Percentiles rank a stretch among this genome's conserved stretches.
These are phyloP conservation scores for Trimorus sp. DNA, from an alignment of 2,888 invertebrate species.

Conservation along the genomic window DNA sequence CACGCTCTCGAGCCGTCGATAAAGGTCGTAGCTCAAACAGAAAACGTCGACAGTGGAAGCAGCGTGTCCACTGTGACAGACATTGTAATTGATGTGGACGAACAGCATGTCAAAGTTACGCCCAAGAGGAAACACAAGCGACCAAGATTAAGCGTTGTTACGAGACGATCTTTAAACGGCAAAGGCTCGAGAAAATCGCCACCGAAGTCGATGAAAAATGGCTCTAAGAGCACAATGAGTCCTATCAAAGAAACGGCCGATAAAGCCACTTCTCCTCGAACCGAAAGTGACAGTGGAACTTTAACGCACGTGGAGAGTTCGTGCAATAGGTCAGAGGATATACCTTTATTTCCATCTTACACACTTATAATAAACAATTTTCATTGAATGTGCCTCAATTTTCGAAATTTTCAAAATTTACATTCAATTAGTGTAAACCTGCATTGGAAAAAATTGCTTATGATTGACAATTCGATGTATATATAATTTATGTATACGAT, in stretches of 20 bases:
- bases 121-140: conserved; percentile 68
- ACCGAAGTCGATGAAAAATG: conserved; percentile 53
- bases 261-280: conserved; percentile 34
- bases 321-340: neutral
- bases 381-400: too few relatives aligned
- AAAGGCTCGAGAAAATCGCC: conserved; percentile 20
- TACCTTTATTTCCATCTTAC: too few relatives aligned
- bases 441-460: too few relatives aligned
- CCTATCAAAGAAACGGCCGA: conserved; percentile 67
- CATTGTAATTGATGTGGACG: conserved; percentile 73
- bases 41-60: conserved; percentile 68
- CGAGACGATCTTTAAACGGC: too few relatives aligned
- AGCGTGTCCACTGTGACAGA: conserved; percentile 69
- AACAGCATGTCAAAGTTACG: conserved; percentile 72
- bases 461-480: too few relatives aligned
- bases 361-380: too few relatives aligned
- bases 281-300: conserved; percentile 26
- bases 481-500: too few relatives aligned
- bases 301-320: conserved; percentile 42
- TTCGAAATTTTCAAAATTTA: neutral
- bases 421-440: conserved; percentile 14
- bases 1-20: conserved; percentile 73
- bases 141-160: conserved; percentile 26
- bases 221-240: conserved; percentile 67
- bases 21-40: conserved; percentile 72